Base-by-base conservation (phyloP, 1,140 invertebrate genomes). In the Procambarus virginalis region DNA sequence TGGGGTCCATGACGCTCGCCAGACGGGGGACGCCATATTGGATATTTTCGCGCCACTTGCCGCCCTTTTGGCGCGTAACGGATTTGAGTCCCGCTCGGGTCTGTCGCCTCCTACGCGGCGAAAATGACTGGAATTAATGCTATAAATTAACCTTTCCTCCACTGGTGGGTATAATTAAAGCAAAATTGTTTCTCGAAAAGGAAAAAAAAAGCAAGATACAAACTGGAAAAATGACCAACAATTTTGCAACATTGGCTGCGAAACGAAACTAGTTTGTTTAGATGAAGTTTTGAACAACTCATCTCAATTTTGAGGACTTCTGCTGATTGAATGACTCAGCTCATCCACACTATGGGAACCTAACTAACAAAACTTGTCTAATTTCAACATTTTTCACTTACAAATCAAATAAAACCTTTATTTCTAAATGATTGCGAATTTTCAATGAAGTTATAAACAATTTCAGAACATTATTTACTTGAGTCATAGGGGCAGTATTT, bases 11-110 rank as follows among this genome's bases (percentile, higher is more conserved):
- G 80, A 82, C 80, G 80, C 6, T 64, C 12, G 34, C 20, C 86
- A 87, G 77, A 81, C 46, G 77, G 86, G 64, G n/a, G 49, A 73
- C 70, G 84, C 86, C 86, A 87, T 87, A 87, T 80, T 79, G 77
- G 86, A 87, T 73, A 73, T 87, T 80, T 87, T 87, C 86, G 22
- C 78, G 60, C 79, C 77, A 81, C 64, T 75, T 80, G 68, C 34
- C 76, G 60, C 86, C n/a, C 34, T 87, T 87, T 81, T 73, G 58
- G 45, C 45, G 60, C 60, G 60, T 64, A 64, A 64, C 60, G 60
- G 20, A 64, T 64, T 64, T 64, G 60, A 64, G 17, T 4, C 60
- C 12, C 60, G 60, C 17, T 17, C 60, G 12, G 12, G 12, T 20
- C 60, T 64, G 34, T 64, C 60, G 1, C 60, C 60, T 64, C 60